These are phyloP conservation scores for Trachops cirrhosus DNA, from an alignment of 2,797 vertebrate genomes.

Conservation along the genomic window DNA sequence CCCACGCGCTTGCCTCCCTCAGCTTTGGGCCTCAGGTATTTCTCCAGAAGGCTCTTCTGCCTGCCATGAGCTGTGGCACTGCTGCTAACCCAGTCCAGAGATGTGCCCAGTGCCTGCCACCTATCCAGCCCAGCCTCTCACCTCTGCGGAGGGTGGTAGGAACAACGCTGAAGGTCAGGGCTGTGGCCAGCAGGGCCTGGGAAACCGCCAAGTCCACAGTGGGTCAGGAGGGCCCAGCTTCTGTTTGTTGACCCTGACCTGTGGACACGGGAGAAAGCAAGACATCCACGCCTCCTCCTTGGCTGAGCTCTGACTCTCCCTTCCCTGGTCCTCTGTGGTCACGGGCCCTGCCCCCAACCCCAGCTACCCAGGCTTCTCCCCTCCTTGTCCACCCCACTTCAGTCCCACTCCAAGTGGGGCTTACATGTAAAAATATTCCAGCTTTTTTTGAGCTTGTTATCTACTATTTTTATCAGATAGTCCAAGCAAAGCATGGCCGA, in stretches of 20 bases:
- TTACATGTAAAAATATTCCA: conserved; percentile 82
- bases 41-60: not conserved
- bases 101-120: not conserved
- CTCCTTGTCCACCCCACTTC: conserved; percentile 48
- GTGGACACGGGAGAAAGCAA: conserved; percentile 60
- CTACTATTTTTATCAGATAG: conserved; percentile 86
- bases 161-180: not conserved
- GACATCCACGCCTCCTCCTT: not conserved
- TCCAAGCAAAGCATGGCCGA: conserved; percentile 79
- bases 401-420: conserved; percentile 68
- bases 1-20: not conserved
- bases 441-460: conserved; percentile 80
- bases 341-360: not conserved
- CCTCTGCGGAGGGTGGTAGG: not conserved
- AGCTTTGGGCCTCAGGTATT: not conserved
- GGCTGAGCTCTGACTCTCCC: not conserved
- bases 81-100: not conserved
- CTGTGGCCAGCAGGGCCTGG: conserved; percentile 10
- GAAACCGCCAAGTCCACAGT: not conserved
- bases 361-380: not conserved
- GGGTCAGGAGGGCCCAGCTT: conserved; percentile 14
- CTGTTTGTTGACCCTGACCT: conserved; percentile 54
- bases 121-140: not conserved
- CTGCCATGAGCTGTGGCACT: not conserved
- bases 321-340: not conserved